A percentile compares a stretch with the other conserved stretches of the same genome.
These are phyloP conservation scores for Parnassius apollo DNA, from an alignment of 2,888 invertebrate species.

Conservation along the genomic window DNA sequence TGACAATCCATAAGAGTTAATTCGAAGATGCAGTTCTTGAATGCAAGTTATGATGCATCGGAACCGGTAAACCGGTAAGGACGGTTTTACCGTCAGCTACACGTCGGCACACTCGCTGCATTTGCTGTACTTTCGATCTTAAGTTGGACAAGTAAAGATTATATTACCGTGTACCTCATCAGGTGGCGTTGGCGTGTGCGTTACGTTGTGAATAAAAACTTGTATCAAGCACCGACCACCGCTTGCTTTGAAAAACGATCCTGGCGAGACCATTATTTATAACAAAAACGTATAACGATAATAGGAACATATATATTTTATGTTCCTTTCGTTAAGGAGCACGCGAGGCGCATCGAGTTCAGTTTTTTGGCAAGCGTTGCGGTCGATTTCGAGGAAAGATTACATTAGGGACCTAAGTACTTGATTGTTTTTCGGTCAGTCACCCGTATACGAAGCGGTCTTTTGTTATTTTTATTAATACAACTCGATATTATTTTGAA, in stretches of 20 bases:
- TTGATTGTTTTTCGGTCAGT: constrained; percentile 75
- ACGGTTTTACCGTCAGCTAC: constrained; percentile 34
- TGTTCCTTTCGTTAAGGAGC: constrained; percentile 48
- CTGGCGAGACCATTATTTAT: constrained; percentile 61
- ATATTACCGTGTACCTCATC: constrained; percentile 12
- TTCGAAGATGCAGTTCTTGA: constrained; percentile 47
- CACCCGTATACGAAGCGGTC: constrained; percentile 47
- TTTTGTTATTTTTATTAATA: constrained; percentile 58
- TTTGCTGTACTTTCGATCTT: constrained; percentile 18
- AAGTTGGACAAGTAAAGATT: constrained; percentile 12
- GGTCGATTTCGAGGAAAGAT: constrained; percentile 72
- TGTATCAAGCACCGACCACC: constrained; percentile 43
- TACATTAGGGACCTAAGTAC: constrained; percentile 71
- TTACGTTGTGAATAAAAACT: constrained; percentile 55
- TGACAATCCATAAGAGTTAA: constrained; percentile 52
- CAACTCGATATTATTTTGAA: constrained; percentile 50
- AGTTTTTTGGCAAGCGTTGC: constrained; percentile 72
- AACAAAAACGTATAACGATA: constrained; percentile 63
- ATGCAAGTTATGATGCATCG: constrained; percentile 59
- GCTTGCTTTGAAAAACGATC: constrained; percentile 59
- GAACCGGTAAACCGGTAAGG: constrained; percentile 68
- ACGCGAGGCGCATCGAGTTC: constrained; percentile 43
- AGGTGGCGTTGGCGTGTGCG: constrained; percentile 22
- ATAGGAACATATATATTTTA: constrained; percentile 59
- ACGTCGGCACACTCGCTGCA: constrained; percentile 6